Evolutionary conservation across 2,888 invertebrate species (phyloP), one percentile per base, ranked within the genome.

Genomic region (Chymomyza procnemis): DNA sequence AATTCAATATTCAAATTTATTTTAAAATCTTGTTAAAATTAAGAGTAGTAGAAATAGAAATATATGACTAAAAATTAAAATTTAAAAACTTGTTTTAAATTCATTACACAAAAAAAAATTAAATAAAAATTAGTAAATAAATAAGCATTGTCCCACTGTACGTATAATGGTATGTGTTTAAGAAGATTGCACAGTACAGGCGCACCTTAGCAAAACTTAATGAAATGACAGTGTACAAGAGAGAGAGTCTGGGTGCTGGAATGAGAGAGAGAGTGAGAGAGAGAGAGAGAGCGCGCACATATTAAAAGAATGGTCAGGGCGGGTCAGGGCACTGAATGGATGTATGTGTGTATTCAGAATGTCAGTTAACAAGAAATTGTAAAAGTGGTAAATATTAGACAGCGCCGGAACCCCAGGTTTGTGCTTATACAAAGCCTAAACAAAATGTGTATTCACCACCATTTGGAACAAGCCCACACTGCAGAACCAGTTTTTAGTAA

Each of bases 351-450:
- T 69, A 50, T 30, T 62, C 47, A 66, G 71, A 77, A 69, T 71
- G 67, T 66, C 65, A 68, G 68, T 63, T 68, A 65, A 64, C 71
- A 77, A 74, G 73, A 85, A 85, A 79, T 81, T 74, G 64, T 63
- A 66, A 56, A 57, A 66, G 66, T 61, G 66, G 67, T 62, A 71
- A 70, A 76, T 67, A 59, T 65, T 73, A 41, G 34, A 1, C 34
- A 41, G 34, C 34, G 34, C 34, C 34, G 34, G 34, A 41, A 41
- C 34, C 34, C 34, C 6, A 12, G 3, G 34, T 12, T 12, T 41
- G 12, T 12, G 34, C 34, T 41, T 41, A 41, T 41, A 41, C 12
- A 41, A 41, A 12, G 34, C 34, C 34, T 41, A 41, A 41, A 9
- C 34, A 41, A 41, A 41, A 41, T 41, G 12, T 41, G 34, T 41